Percentiles rank a stretch among this genome's conserved stretches.
phyloP scores from a whole-genome alignment of 2,888 invertebrate genomes.

The Apodemia duryi region DNA sequence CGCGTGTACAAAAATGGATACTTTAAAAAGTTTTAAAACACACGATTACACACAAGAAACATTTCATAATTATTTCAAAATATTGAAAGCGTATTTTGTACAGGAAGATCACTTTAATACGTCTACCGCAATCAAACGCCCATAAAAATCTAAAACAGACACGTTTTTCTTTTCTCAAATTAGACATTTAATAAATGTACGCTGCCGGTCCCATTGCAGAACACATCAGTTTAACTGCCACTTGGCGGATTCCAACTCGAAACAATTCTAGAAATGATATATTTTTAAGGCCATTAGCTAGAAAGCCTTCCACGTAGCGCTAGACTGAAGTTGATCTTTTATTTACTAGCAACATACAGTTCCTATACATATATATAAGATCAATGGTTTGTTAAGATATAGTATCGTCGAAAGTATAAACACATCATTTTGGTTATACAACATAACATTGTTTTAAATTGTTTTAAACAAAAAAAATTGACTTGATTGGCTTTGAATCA shows the following conservation, averaged over 20 bases:
- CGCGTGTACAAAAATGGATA: no score
- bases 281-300: slow-evolving; percentile 72
- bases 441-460: no score
- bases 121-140: background rate
- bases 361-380: background rate
- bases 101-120: background rate
- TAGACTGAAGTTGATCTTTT: slow-evolving; percentile 54
- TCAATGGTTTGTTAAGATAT: background rate
- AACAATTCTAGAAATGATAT: slow-evolving; percentile 73
- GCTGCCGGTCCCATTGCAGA: slow-evolving; percentile 43
- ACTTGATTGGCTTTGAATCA: no score
- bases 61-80: background rate
- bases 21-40: no score
- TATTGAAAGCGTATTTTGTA: background rate
- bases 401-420: no score
- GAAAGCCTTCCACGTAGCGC: slow-evolving; percentile 57
- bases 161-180: slow-evolving; percentile 30
- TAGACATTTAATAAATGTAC: slow-evolving; percentile 63
- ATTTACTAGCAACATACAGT: slow-evolving; percentile 40
- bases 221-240: slow-evolving; percentile 58
- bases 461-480: no score
- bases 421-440: no score
- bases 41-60: no score
- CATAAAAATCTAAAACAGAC: background rate
- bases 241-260: slow-evolving; percentile 64